Conservation (phyloP, 2,797 vertebrate species). For the Dromococcyx pavoninus region DNA sequence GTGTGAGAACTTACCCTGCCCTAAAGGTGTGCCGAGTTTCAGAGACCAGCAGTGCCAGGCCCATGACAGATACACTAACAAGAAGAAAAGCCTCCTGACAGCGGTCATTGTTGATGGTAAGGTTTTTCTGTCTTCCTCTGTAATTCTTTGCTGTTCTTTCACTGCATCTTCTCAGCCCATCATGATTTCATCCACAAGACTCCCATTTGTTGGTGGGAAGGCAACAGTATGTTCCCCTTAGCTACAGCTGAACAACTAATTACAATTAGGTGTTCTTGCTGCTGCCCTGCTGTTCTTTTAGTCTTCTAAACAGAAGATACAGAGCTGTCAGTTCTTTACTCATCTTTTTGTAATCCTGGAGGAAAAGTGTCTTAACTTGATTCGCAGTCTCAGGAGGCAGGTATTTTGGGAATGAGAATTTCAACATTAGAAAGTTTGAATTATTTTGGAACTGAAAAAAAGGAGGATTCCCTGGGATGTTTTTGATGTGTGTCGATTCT, state of each 20-base stretch:
- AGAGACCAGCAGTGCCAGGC: constrained; percentile 95
- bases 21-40: constrained; percentile 89
- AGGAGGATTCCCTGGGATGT: not conserved
- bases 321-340: not conserved
- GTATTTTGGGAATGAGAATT: not conserved
- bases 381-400: not conserved
- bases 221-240: not conserved
- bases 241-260: not conserved
- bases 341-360: not conserved
- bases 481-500: not conserved
- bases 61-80: constrained; percentile 82
- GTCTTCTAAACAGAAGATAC: not conserved
- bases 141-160: not conserved
- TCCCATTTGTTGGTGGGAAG: not conserved
- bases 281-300: not conserved
- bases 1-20: constrained; percentile 89
- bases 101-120: constrained; percentile 90
- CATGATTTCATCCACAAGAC: not conserved
- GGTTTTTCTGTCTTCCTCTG: not conserved
- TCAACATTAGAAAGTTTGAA: not conserved
- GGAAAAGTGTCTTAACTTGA: not conserved
- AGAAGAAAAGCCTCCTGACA: constrained; percentile 85
- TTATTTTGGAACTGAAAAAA: not conserved
- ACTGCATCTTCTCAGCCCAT: not conserved
- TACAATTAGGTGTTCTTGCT: not conserved